Evolutionary conservation across 2,113 vertebrate species (phyloP).

Genomic region (Romanogobio albipinnatus): DNA sequence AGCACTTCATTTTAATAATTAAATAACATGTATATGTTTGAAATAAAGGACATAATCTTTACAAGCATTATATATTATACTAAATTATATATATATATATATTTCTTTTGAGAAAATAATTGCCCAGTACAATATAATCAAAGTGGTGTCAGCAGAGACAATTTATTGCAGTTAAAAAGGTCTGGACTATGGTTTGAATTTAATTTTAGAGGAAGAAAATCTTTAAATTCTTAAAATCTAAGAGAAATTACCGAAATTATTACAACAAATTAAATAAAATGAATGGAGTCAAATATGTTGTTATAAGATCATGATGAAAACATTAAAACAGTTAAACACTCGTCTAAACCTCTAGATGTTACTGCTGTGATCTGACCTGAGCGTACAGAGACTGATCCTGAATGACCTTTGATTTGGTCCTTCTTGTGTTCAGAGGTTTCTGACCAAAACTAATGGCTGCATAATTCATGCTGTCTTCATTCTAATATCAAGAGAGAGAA

Average conservation of each 20-base stretch:
- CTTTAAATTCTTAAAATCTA: no score
- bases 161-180: background rate
- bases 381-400: background rate
- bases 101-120: no score
- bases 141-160: background rate
- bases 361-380: constrained; percentile 4
- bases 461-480: background rate
- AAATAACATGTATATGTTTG: no score
- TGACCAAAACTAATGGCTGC: background rate
- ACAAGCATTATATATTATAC: no score
- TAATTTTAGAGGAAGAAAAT: background rate
- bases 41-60: no score
- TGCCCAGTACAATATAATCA: background rate
- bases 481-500: no score
- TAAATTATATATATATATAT: no score
- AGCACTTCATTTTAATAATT: no score
- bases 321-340: background rate
- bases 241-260: background rate
- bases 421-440: constrained; percentile 6
- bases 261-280: background rate
- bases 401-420: background rate
- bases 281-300: background rate
- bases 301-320: background rate
- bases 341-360: background rate
- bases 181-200: background rate